Conservation (phyloP, 2,113 vertebrate species). For the Aythya baeri region DNA sequence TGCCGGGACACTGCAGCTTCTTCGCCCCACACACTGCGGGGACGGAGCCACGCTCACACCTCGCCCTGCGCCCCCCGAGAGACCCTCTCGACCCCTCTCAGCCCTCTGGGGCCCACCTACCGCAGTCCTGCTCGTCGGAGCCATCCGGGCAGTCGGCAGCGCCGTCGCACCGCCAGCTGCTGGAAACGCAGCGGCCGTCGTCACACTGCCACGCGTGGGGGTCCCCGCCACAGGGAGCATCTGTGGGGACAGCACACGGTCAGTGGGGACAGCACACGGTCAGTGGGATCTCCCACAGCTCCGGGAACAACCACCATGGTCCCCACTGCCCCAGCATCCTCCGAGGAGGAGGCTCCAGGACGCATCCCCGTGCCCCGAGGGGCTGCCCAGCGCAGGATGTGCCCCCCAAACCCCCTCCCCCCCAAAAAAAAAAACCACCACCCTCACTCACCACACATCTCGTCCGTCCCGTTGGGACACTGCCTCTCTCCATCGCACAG, state of each 20-base stretch:
- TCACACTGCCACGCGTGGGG: conserved; percentile 85
- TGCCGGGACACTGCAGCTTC: conserved; percentile 80
- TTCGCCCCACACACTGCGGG: conserved; percentile 70
- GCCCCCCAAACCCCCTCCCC: no score
- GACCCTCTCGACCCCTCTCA: accelerated
- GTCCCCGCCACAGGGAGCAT: conserved; percentile 55
- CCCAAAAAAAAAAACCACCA: no score
- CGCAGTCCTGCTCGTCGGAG: conserved; percentile 89
- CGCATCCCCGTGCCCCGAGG: background rate
- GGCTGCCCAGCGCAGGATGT: no score
- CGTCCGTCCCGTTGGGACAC: conserved; percentile 64
- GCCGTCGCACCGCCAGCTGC: conserved; percentile 85
- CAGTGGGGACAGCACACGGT: background rate
- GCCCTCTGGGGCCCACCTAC: conserved; percentile 40
- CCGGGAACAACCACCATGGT: accelerated
- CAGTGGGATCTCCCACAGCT: background rate
- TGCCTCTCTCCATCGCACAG: conserved; percentile 76
- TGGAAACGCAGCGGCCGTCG: conserved; percentile 82
- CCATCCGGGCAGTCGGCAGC: conserved; percentile 87
- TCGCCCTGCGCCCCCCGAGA: no score
- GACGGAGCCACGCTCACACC: background rate
- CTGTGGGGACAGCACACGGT: background rate
- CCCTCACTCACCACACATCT: conserved; percentile 66
- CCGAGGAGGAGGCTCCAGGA: background rate
- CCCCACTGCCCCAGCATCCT: background rate